Evolutionary conservation across 2,888 invertebrate species (phyloP).

Genomic region (Dryobotodes eremita): DNA sequence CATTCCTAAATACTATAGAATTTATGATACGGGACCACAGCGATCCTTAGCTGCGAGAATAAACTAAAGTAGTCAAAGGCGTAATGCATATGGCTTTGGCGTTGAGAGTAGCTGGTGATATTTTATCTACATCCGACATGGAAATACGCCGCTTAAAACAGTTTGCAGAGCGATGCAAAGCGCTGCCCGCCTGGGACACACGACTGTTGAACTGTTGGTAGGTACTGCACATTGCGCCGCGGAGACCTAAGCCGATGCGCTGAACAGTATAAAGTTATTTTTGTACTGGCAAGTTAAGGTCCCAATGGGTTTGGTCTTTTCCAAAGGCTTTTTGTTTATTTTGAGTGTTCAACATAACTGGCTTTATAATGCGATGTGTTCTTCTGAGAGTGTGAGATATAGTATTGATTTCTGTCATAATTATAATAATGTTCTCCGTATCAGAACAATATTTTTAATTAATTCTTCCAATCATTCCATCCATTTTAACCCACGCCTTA

Average conservation of each 20-base stretch:
- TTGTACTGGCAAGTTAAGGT: neutral
- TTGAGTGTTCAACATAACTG: neutral
- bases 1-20: neutral
- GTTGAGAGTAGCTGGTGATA: neutral
- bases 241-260: neutral
- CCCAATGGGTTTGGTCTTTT: neutral
- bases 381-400: too few relatives aligned
- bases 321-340: neutral
- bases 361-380: neutral
- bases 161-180: neutral
- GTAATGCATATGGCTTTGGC: neutral
- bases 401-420: neutral
- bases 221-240: neutral
- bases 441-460: neutral
- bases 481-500: neutral
- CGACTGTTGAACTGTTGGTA: neutral
- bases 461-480: neutral
- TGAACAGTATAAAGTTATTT: slow-evolving; percentile 21
- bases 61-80: neutral
- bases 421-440: neutral
- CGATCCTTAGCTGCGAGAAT: neutral
- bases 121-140: neutral
- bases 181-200: neutral
- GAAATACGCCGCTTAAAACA: neutral
- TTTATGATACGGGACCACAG: neutral